A percentile compares a stretch with the other conserved stretches of the same genome.
phyloP scores from a whole-genome alignment of 2,113 vertebrate species.

The Calyptomena viridis region DNA sequence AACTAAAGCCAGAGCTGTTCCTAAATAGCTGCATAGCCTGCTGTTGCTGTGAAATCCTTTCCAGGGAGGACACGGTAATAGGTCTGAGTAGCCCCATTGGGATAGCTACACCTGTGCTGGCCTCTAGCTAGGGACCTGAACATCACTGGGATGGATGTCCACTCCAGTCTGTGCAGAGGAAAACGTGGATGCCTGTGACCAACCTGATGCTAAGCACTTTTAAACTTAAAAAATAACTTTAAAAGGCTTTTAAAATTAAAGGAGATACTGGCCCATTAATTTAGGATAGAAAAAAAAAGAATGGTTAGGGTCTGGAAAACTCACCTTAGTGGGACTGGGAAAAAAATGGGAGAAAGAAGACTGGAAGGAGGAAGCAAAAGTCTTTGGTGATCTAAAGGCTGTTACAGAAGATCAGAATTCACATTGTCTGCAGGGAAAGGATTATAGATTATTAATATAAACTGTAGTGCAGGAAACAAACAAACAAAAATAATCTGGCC shows the following conservation, averaged over 20 bases:
- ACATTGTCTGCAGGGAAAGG: neutral
- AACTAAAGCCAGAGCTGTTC: neutral
- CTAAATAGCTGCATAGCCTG: neutral
- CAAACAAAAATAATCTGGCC: neutral
- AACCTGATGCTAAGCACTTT: rapidly evolving
- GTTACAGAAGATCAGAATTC: neutral
- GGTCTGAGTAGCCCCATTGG: neutral
- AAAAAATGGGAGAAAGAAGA: neutral
- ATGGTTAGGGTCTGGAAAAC: neutral
- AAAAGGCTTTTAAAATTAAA: neutral
- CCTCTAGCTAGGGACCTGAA: neutral
- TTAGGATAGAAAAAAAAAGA: neutral
- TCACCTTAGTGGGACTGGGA: too few relatives aligned
- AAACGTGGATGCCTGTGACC: neutral
- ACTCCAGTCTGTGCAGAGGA: neutral
- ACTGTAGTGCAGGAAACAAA: neutral
- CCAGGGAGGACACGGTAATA: rapidly evolving
- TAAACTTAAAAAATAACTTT: neutral
- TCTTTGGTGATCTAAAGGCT: neutral
- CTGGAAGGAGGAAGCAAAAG: neutral
- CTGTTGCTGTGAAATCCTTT: neutral
- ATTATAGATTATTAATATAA: neutral
- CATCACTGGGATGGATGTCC: too few relatives aligned
- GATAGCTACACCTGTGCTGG: neutral
- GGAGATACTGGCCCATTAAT: neutral